Evolutionary conservation across 2,113 vertebrate species (phyloP), one percentile per base, ranked within the genome.

Genomic region (Arizona elegans): DNA sequence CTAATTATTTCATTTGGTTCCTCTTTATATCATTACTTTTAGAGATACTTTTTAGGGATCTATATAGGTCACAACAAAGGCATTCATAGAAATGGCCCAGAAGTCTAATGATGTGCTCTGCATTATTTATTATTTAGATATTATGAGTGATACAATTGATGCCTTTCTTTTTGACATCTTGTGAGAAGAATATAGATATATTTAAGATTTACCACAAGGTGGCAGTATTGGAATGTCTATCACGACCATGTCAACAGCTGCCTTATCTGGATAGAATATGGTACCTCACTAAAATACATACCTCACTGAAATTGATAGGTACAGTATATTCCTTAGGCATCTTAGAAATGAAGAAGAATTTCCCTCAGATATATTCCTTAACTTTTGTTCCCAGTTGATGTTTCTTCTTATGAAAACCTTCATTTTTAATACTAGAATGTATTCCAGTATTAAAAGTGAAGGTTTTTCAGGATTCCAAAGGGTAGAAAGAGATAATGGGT

Each of bases 121-220:
- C 29, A n/a, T 54, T 91, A 8, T 24, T 58, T 59, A 55, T 9
- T 23, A 59, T 50, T 91, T 86, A 7, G 1, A 8, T 54, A n/a
- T 75, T 54, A 81, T 21, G 50, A 87, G 2, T 59, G 3, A 62
- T 17, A 0, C 54, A 38, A 50, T 10, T 38, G 43, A 33, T 21
- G 2, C 24, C n/a, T 86, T 93, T 17, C 0, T 62, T 33, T 50
- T 93, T 24, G 12, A 15, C 47, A 43, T 89, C 93, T 87, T 55
- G 53, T 62, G 8, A 54, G 53, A 81, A 21, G 11, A 26, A 24
- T 13, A 8, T 19, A 55, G 24, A 21, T 17, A 5, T 88, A 24
- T 38, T 88, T 85, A 6, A 56, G 21, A 50, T 3, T 88, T 93
- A 85, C 97, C 97, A 97, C 95, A n/a, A 97, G 98, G 55, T 97